A percentile compares a stretch with the other conserved stretches of the same genome.
Evolutionary conservation across 2,113 vertebrate genomes (phyloP).

Genomic region (Plotosus lineatus): DNA sequence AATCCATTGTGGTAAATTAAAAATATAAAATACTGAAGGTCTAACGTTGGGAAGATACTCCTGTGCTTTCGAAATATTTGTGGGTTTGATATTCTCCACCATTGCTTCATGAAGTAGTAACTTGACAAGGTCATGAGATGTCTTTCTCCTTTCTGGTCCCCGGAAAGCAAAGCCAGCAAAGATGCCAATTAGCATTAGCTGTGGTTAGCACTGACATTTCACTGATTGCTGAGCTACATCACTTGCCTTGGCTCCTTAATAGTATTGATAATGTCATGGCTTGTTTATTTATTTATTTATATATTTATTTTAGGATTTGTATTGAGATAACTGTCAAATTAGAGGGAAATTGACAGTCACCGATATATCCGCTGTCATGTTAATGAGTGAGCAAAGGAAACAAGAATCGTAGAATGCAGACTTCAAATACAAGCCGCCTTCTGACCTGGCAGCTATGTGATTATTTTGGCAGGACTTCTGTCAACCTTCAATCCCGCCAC

Average conservation of each 20-base stretch:
- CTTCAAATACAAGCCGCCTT: neutral
- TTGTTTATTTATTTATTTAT: neutral
- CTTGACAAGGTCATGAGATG: conserved; percentile 48
- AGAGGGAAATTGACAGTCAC: neutral
- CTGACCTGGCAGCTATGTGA: conserved; percentile 29
- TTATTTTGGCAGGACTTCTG: conserved; percentile 41
- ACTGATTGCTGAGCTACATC: conserved; percentile 34
- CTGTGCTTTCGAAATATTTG: neutral
- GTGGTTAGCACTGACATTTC: conserved; percentile 38
- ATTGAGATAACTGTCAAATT: neutral
- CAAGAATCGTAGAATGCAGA: neutral
- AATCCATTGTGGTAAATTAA: neutral
- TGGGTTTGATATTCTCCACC: conserved; percentile 10
- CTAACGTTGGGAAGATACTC: neutral
- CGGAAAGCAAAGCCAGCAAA: conserved; percentile 45
- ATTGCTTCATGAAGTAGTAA: conserved; percentile 12
- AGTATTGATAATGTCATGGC: conserved; percentile 1
- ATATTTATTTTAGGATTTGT: neutral
- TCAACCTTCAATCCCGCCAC: conserved; percentile 38
- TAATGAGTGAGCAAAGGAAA: neutral
- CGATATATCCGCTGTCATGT: neutral
- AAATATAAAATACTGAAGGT: neutral
- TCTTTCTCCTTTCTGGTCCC: conserved; percentile 33
- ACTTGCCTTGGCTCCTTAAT: conserved; percentile 13
- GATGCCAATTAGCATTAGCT: conserved; percentile 54